These are phyloP conservation scores for Hylomyscus alleni DNA, from an alignment of 2,797 vertebrate genomes.

Conservation along the genomic window DNA sequence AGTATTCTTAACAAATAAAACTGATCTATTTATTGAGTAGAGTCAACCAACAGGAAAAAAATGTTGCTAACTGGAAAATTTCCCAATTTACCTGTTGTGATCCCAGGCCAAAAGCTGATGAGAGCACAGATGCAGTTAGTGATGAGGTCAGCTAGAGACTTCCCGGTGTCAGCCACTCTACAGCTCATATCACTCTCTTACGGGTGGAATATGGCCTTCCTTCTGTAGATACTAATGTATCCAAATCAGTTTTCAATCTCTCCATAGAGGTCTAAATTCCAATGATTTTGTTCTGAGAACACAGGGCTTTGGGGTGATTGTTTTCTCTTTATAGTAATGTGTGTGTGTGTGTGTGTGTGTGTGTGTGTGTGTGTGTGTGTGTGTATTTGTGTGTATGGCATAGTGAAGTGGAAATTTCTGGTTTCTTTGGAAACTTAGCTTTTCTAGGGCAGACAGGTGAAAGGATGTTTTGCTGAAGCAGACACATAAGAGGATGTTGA, in stretches of 20 bases:
- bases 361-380: no score
- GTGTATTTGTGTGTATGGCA: no score
- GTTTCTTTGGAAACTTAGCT: no score
- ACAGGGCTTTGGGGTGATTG: not conserved
- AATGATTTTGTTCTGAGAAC: not conserved
- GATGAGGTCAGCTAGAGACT: not conserved
- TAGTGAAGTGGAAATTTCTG: no score
- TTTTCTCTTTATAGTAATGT: not conserved
- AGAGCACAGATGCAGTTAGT: not conserved
- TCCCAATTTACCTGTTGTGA: not conserved
- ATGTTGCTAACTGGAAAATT: not conserved
- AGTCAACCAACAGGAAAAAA: not conserved
- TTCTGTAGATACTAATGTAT: not conserved
- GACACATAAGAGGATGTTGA: no score
- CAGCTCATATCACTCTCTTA: not conserved
- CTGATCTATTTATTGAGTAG: not conserved
- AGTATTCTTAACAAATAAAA: not conserved
- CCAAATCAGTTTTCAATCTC: not conserved
- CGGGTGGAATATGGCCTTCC: conserved; percentile 8
- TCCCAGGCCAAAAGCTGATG: not conserved
- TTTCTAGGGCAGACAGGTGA: no score
- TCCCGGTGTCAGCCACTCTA: not conserved
- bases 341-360: no score
- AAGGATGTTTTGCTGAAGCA: no score
- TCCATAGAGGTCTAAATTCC: no score